Evolutionary conservation across 1,140 invertebrate species (phyloP), one percentile per base, ranked within the genome.

Genomic region (Orussus abietinus): DNA sequence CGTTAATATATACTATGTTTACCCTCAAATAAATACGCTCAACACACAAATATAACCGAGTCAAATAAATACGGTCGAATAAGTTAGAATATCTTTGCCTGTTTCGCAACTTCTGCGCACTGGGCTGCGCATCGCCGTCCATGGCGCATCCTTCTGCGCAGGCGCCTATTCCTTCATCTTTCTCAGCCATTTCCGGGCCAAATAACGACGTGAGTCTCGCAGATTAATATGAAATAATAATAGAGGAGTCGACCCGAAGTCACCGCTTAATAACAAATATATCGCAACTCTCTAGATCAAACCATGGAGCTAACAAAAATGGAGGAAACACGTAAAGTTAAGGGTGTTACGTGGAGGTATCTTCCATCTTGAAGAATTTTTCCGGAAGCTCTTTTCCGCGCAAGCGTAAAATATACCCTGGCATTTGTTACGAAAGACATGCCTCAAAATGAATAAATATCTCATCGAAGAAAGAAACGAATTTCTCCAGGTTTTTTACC

Each of bases 1-100:
- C 49, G 41, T 56, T 45, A 53, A 51, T 46, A 48, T 53, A 55
- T n/a, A n/a, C n/a, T n/a, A n/a, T n/a, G n/a, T n/a, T n/a, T n/a
- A n/a, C n/a, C n/a, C 51, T 47, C 37, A 52, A 42, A 52, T 15
- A 34, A 43, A 41, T 15, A 36, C 45, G 31, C 35, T 49, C 20
- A 37, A 51, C 38, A 42, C 31, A 39, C 47, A 38, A 49, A n/a
- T n/a, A 56, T 39, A 45, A 49, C 28, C 13, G 42, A 43, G 46
- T 17, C 1, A 47, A 26, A 26, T 40, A 39, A 33, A 38, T 12
- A 31, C 42, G 12, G 4, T 40, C 39, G 18, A 51, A 34, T 40
- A 11, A 6, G 11, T 38, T 21, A 39, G 47, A 30, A 45, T n/a
- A n/a, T n/a, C n/a, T n/a, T n/a, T n/a, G n/a, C n/a, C n/a, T n/a